A percentile compares a stretch with the other conserved stretches of the same genome.
Conservation (phyloP, 1,140 invertebrate genomes). For the Dendroctonus ponderosae region DNA sequence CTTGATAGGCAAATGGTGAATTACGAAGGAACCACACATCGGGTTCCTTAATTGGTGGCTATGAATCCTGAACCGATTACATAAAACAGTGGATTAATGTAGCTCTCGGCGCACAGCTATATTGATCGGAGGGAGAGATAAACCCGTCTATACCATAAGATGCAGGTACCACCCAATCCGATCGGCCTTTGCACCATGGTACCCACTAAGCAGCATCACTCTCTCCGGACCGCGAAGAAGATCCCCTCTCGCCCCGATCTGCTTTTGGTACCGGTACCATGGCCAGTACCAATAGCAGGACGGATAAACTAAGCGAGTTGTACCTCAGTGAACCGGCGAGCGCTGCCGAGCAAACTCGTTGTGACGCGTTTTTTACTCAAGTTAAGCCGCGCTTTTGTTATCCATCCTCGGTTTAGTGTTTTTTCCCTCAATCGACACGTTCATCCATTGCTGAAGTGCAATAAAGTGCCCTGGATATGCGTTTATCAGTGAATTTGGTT, state of each 20-base stretch:
- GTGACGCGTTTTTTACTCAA: slow-evolving; percentile 13
- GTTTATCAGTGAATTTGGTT: no score
- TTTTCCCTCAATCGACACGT: neutral
- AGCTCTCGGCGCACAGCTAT: neutral
- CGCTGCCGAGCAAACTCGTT: slow-evolving; percentile 9
- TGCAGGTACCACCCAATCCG: slow-evolving; percentile 24
- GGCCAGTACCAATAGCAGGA: slow-evolving; percentile 20
- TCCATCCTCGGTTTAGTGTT: slow-evolving; percentile 1
- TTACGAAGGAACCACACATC: neutral
- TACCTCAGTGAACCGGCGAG: slow-evolving; percentile 24
- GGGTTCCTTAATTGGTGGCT: slow-evolving; percentile 13
- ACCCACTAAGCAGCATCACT: slow-evolving; percentile 22
- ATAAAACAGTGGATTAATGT: slow-evolving; percentile 11
- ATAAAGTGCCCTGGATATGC: no score
- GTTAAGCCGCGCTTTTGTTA: slow-evolving; percentile 13
- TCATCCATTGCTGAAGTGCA: neutral
- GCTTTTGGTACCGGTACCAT: slow-evolving; percentile 8
- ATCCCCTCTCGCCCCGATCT: slow-evolving; percentile 8
- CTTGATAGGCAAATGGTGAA: neutral
- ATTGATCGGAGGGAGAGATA: slow-evolving; percentile 8
- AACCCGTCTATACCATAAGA: slow-evolving; percentile 15
- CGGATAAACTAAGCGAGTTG: slow-evolving; percentile 18
- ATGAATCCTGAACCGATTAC: slow-evolving; percentile 15
- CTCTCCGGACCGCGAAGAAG: slow-evolving; percentile 15
- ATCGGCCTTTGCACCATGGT: slow-evolving; percentile 18